These are phyloP conservation scores for Limnodromus scolopaceus DNA, from an alignment of 2,797 vertebrate genomes.

Conservation along the genomic window DNA sequence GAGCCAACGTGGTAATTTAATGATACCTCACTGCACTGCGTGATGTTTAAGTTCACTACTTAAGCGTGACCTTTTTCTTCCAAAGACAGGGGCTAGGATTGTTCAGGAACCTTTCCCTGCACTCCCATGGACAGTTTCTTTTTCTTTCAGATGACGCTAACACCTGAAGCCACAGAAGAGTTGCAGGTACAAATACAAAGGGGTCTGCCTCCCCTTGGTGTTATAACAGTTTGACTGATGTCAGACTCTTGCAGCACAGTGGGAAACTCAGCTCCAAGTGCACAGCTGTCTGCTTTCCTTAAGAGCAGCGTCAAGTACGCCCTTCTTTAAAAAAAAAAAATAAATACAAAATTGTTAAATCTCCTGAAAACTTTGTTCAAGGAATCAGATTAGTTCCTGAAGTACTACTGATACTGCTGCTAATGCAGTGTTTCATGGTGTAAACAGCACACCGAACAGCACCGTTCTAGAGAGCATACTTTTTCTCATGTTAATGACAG, in stretches of 20 bases:
- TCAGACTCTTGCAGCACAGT: neutral
- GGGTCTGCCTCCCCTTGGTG: neutral
- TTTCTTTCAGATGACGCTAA: neutral
- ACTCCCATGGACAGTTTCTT: neutral
- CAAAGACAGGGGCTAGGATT: neutral
- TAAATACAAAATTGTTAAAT: neutral
- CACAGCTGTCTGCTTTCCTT: neutral
- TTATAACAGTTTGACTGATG: neutral
- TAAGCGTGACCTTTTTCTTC: neutral
- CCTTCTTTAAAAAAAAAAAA: neutral
- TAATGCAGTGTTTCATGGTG: neutral
- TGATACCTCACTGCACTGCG: neutral
- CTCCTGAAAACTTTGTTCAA: neutral
- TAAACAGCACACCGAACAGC: neutral
- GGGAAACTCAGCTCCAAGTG: neutral
- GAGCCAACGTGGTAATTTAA: neutral
- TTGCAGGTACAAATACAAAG: neutral
- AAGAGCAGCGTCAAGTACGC: accelerated
- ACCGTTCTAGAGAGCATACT: neutral
- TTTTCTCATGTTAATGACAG: neutral
- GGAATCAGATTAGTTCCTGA: neutral
- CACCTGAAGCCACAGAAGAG: neutral
- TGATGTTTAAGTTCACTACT: neutral
- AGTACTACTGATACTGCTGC: neutral
- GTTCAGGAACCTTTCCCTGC: neutral